These are phyloP conservation scores for Hiodon tergisus DNA, from an alignment of 2,113 vertebrate species.

Conservation along the genomic window DNA sequence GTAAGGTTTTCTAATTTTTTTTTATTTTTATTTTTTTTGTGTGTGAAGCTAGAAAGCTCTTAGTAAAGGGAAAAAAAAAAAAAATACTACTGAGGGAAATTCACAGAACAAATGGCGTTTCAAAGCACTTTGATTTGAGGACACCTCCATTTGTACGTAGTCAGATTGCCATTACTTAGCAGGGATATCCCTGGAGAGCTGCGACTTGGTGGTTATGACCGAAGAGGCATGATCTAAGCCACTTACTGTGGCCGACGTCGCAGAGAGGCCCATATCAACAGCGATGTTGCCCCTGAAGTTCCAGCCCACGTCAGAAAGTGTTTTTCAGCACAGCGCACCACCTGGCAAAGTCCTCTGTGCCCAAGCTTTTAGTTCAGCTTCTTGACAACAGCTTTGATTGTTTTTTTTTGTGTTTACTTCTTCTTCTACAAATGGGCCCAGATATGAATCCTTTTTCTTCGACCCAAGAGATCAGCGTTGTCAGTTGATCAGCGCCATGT, in stretches of 20 bases:
- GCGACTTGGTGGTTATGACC: not conserved
- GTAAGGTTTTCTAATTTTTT: not conserved
- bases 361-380: not conserved
- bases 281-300: not conserved
- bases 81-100: conserved; percentile 19
- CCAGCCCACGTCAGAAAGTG: not conserved
- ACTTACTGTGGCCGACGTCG: not conserved
- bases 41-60: conserved; percentile 40
- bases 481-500: not conserved
- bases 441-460: not conserved
- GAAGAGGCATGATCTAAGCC: not conserved
- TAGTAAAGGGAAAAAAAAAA: conserved; percentile 27
- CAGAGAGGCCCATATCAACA: too few species aligned
- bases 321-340: not conserved
- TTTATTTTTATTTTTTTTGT: not conserved
- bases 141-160: conserved; percentile 24
- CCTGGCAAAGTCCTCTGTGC: not conserved
- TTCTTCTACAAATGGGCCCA: not conserved
- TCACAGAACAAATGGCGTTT: conserved; percentile 22
- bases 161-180: conserved; percentile 21
- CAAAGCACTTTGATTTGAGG: conserved; percentile 18
- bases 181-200: conserved; percentile 12
- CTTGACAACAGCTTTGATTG: not conserved
- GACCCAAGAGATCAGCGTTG: not conserved
- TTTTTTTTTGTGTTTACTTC: not conserved